Evolutionary conservation across 2,113 vertebrate species (phyloP).

Genomic region (Sminthopsis crassicaudata): DNA sequence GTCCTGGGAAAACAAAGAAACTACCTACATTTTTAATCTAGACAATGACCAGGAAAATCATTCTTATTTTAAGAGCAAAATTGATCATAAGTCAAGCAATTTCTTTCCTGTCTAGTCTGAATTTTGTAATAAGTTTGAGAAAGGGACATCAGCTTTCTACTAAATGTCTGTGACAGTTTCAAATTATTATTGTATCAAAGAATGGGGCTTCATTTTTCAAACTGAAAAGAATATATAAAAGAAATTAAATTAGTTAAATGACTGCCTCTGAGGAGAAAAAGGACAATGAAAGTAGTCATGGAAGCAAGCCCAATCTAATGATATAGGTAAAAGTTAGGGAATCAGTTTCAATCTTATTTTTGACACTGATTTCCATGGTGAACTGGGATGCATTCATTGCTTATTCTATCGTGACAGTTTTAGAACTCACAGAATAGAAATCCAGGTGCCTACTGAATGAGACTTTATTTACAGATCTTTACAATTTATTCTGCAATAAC

Average conservation of each 20-base stretch:
- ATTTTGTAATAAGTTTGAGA: background rate
- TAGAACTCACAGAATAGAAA: background rate
- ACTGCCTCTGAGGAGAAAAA: background rate
- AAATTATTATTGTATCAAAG: background rate
- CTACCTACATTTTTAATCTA: background rate
- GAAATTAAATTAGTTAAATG: background rate
- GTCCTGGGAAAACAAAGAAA: background rate
- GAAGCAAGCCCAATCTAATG: background rate
- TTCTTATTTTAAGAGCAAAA: background rate
- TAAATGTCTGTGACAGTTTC: background rate
- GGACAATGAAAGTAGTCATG: background rate
- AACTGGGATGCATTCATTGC: background rate
- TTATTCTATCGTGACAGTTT: background rate
- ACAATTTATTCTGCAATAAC: background rate
- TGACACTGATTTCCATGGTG: background rate
- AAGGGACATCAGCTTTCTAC: background rate
- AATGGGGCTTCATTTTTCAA: background rate
- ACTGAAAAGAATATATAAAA: background rate
- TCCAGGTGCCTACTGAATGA: background rate
- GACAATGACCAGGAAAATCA: background rate
- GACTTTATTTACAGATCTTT: background rate
- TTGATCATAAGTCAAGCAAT: slow-evolving; percentile 15
- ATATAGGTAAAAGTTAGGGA: background rate
- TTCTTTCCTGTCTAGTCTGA: background rate
- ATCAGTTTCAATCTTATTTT: background rate